Evolutionary conservation across 2,888 invertebrate genomes (phyloP), one percentile per base, ranked within the genome.

Genomic region (Horisme vitalbata): DNA sequence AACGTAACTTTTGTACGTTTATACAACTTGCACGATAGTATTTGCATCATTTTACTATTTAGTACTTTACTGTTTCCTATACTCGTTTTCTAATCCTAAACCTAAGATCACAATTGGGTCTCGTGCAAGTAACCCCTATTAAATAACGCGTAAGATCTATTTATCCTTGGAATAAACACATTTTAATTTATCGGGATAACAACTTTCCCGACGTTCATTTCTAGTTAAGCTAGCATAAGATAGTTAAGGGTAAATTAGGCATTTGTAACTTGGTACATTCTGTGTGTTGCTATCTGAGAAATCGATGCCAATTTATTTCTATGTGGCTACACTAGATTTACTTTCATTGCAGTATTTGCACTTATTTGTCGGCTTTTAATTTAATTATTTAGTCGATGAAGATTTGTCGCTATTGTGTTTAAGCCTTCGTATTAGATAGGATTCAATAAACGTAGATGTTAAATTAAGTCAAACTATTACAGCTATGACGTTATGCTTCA

Each of bases 371-470:
- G 67, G 75, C 78, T 74, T 77, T 65, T 65, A 51, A 56, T 66
- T 72, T 69, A 58, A 69, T 71, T 69, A 65, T 68, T 71, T 66
- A 61, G 67, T 75, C 71, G 66, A 74, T 76, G 75, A 65, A 76
- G 72, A 78, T 71, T 74, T 79, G 79, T 80, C 71, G 70, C 72
- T 76, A 64, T 73, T 61, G 65, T 68, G 71, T 72, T 68, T 80
- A 82, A 82, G 81, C 83, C 76, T 79, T 75, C 67, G 71, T 83
- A 77, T 75, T 87, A 87, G 87, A 82, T 86, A 87, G 85, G 83
- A 74, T 80, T 82, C 71, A 72, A 73, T 80, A 72, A 76, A 77
- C 65, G 71, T 82, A 87, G 86, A 73, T 82, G 83, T 84, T 81
- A 48, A 23, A 69, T 62, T 80, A 73, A 80, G 76, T 73, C 75